Conservation (phyloP, 1,140 invertebrate species). For the Neuroterus valhalla region DNA sequence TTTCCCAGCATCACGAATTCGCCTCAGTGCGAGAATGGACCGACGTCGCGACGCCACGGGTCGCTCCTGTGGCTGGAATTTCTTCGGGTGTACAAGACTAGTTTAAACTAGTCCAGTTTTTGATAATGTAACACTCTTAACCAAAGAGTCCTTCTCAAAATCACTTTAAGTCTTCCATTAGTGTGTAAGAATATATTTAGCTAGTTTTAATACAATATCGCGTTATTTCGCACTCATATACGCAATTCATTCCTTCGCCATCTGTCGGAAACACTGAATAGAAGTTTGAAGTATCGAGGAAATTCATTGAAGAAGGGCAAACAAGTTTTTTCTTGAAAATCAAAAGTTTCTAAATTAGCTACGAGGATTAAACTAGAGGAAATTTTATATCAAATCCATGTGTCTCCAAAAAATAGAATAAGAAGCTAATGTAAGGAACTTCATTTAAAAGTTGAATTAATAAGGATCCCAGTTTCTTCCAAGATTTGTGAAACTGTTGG, state of each 20-base stretch:
- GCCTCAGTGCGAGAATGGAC: slow-evolving; percentile 68
- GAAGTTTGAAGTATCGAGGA: background rate
- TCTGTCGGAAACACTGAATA: slow-evolving; percentile 36
- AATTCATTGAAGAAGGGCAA: background rate
- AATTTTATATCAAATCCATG: slow-evolving; percentile 54
- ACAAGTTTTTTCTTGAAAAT: background rate
- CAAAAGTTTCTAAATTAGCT: background rate
- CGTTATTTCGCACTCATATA: background rate
- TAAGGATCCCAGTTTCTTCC: no score
- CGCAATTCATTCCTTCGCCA: slow-evolving; percentile 31
- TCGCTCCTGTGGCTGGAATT: slow-evolving; percentile 51
- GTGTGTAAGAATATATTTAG: slow-evolving; percentile 35
- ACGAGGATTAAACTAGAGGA: background rate
- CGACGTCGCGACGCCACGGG: slow-evolving; percentile 63
- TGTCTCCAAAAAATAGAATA: slow-evolving; percentile 50
- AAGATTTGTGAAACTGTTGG: background rate
- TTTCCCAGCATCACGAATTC: slow-evolving; percentile 41
- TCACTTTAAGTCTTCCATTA: slow-evolving; percentile 72
- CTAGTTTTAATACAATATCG: slow-evolving; percentile 16
- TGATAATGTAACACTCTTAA: slow-evolving; percentile 45
- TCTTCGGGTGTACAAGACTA: slow-evolving; percentile 44
- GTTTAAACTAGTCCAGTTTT: slow-evolving; percentile 28
- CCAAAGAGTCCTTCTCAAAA: slow-evolving; percentile 54
- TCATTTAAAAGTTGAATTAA: background rate
- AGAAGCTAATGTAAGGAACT: slow-evolving; percentile 32